Evolutionary conservation across 2,113 vertebrate genomes (phyloP).

Genomic region (Trogon melanurus): DNA sequence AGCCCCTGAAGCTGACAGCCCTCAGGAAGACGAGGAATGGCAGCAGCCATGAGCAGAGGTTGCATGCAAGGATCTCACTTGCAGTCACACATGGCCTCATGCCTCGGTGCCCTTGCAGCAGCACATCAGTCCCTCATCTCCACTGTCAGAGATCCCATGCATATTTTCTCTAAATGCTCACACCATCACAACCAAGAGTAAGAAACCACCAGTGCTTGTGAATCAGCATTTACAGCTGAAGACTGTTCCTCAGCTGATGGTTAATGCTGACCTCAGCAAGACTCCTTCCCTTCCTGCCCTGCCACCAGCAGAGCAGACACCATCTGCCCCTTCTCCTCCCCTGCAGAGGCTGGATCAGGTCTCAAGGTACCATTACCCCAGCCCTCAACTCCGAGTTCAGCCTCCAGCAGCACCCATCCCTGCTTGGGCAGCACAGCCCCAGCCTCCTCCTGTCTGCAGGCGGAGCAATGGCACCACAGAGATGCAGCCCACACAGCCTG

Average conservation of each 20-base stretch:
- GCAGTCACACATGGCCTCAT: accelerated
- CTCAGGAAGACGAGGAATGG: accelerated
- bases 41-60: accelerated
- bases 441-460: not conserved
- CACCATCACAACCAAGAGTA: not conserved
- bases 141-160: not conserved
- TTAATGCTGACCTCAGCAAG: not conserved
- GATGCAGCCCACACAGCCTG: accelerated
- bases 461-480: not conserved
- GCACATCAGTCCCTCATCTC: not conserved
- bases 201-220: not conserved
- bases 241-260: not conserved
- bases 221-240: not conserved
- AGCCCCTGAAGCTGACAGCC: not conserved
- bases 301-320: not conserved
- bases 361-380: not conserved
- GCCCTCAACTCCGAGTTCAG: not conserved
- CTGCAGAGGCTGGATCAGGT: not conserved
- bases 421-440: not conserved
- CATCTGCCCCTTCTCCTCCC: not conserved
- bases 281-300: not conserved
- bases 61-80: accelerated
- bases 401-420: accelerated
- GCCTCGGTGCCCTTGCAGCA: not conserved
- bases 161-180: not conserved